Conservation (phyloP, 2,888 invertebrate genomes). For the Macaria notata region DNA sequence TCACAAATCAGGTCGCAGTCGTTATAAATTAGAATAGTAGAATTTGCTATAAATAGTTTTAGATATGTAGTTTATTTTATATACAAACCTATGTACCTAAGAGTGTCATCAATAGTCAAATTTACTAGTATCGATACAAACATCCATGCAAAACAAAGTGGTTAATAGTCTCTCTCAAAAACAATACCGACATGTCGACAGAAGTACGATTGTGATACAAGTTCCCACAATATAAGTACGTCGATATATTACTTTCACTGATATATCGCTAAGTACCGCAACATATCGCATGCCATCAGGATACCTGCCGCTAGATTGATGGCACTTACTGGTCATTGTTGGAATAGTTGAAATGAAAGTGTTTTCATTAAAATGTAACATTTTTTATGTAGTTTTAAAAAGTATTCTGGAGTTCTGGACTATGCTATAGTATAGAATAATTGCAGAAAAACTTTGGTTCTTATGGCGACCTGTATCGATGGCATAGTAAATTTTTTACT, state of each 20-base stretch:
- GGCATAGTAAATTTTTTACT: no score
- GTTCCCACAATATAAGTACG: constrained; percentile 28
- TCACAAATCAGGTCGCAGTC: no score
- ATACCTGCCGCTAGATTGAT: constrained; percentile 6
- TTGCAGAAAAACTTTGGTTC: no score
- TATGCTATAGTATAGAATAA: no score
- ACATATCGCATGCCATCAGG: constrained; percentile 43
- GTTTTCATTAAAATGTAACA: not conserved
- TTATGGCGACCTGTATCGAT: no score
- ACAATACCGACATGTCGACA: constrained; percentile 18
- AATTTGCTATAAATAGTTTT: no score
- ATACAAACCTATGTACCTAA: no score
- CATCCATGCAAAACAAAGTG: constrained; percentile 6
- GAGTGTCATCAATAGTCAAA: no score
- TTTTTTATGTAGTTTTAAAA: not conserved
- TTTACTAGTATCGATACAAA: no score
- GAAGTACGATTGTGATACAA: constrained; percentile 10
- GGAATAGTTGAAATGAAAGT: constrained; percentile 17
- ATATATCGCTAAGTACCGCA: not conserved
- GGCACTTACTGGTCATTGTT: not conserved
- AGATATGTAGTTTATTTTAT: no score
- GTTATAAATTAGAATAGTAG: no score
- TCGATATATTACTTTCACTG: constrained; percentile 27
- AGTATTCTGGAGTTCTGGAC: not conserved
- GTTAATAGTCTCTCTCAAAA: constrained; percentile 17